Evolutionary conservation across 2,888 invertebrate species (phyloP).

Genomic region (Agrenia bidenticulata): DNA sequence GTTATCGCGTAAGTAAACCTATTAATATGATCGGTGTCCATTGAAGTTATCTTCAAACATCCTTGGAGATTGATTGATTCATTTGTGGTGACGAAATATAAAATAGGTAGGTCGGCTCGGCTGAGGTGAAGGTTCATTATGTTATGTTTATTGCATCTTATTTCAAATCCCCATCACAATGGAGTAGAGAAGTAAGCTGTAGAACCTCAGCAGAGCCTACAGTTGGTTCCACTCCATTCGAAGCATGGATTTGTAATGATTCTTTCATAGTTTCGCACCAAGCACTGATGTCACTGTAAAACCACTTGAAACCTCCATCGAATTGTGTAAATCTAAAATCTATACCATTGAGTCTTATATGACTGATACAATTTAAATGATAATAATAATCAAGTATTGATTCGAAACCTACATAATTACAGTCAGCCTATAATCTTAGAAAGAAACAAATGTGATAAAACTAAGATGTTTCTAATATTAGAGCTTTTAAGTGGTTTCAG

Average conservation of each 20-base stretch:
- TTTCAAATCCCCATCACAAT: neutral
- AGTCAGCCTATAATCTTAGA: too few species aligned
- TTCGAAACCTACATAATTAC: too few species aligned
- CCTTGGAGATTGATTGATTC: conserved; percentile 16
- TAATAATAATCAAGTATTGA: too few species aligned
- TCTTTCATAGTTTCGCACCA: conserved; percentile 12
- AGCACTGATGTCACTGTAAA: conserved; percentile 40
- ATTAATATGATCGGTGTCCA: too few species aligned
- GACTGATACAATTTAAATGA: too few species aligned
- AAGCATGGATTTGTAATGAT: conserved; percentile 5
- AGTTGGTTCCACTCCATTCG: conserved; percentile 24
- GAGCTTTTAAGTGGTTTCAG: conserved; percentile 45
- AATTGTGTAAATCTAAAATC: too few species aligned
- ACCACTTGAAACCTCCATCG: conserved; percentile 44
- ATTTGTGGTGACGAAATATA: conserved; percentile 6
- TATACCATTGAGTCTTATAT: too few species aligned
- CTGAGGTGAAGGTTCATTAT: conserved; percentile 23
- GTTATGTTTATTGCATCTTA: neutral
- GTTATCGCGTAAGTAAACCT: too few species aligned
- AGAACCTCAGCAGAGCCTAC: conserved; percentile 44
- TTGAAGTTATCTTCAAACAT: neutral
- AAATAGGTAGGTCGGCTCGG: conserved; percentile 29
- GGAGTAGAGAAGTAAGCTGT: conserved; percentile 6
- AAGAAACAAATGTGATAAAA: too few species aligned
- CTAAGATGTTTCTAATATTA: too few species aligned